Evolutionary conservation across 2,797 vertebrate species (phyloP).

Genomic region (Notoglanidium macrostoma): DNA sequence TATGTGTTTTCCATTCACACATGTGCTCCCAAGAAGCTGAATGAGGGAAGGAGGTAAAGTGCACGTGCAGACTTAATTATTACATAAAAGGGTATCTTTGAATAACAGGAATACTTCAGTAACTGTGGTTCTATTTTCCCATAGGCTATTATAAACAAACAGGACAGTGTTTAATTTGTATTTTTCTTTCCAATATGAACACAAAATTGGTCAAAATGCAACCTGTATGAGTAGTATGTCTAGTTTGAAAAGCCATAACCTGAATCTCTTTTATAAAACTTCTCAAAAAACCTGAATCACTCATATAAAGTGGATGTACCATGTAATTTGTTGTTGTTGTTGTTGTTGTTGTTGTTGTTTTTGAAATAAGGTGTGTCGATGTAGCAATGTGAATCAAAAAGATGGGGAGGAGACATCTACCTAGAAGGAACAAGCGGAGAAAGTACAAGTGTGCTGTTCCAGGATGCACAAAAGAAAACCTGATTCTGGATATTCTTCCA

Average conservation of each 20-base stretch:
- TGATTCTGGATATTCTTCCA: too few relatives aligned
- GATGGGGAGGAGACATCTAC: too few relatives aligned
- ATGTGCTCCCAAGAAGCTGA: constrained; percentile 50
- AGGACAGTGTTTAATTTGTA: background rate
- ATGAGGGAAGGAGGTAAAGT: constrained; percentile 25
- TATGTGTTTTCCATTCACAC: constrained; percentile 66
- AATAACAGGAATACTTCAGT: background rate
- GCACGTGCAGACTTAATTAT: constrained; percentile 48
- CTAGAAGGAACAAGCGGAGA: too few relatives aligned
- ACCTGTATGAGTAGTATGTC: background rate
- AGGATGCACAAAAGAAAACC: too few relatives aligned
- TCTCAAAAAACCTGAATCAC: background rate
- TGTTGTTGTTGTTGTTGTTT: too few relatives aligned
- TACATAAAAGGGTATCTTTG: background rate
- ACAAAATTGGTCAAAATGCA: constrained; percentile 9
- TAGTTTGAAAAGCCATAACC: background rate
- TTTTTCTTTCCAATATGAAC: background rate
- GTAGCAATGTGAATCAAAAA: too few relatives aligned
- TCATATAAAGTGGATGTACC: background rate
- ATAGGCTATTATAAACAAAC: background rate
- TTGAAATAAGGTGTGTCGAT: too few relatives aligned
- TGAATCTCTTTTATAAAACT: background rate
- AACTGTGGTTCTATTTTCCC: background rate
- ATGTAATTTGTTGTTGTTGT: too few relatives aligned
- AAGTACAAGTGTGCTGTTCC: too few relatives aligned